phyloP scores from a whole-genome alignment of 1,140 invertebrate genomes.

The Cotesia vestalis region DNA sequence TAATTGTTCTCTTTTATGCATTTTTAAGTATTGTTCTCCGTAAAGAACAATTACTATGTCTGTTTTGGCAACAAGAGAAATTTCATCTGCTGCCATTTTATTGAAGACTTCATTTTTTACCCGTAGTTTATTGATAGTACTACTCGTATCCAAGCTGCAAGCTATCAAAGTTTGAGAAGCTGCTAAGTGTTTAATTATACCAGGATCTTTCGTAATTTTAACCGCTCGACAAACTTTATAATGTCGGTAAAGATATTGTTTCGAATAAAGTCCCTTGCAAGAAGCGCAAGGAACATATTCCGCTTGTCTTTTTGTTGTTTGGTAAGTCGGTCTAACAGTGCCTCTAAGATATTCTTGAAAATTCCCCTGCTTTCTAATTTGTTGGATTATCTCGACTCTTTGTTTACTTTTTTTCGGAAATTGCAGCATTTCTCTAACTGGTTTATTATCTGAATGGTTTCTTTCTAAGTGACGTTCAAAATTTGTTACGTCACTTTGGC shows the following conservation, averaged over 20 bases:
- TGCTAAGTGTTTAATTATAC: not conserved
- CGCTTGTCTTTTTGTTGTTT: not conserved
- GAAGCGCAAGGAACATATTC: conserved; percentile 2
- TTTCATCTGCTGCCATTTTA: conserved; percentile 10
- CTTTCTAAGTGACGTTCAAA: conserved; percentile 10
- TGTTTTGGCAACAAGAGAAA: conserved; percentile 15
- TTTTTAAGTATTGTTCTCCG: conserved; percentile 11
- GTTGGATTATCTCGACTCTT: not conserved
- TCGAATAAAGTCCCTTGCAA: conserved; percentile 10
- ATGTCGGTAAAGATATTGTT: conserved; percentile 4
- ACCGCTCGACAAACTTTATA: conserved; percentile 1
- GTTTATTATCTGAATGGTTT: not conserved
- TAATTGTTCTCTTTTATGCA: conserved; percentile 10
- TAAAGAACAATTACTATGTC: not conserved
- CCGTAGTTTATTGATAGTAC: not conserved
- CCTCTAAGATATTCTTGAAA: conserved; percentile 13
- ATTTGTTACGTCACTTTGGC: not conserved
- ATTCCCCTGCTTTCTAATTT: not conserved
- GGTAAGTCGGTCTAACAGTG: conserved; percentile 4
- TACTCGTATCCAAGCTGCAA: not conserved
- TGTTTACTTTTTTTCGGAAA: not conserved
- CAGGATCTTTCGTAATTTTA: not conserved
- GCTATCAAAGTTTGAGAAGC: conserved; percentile 20
- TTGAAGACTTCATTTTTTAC: conserved; percentile 17
- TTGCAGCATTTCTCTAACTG: not conserved